Evolutionary conservation across 2,888 invertebrate genomes (phyloP), one percentile per base, ranked within the genome.

Genomic region (Chymomyza procnemis): DNA sequence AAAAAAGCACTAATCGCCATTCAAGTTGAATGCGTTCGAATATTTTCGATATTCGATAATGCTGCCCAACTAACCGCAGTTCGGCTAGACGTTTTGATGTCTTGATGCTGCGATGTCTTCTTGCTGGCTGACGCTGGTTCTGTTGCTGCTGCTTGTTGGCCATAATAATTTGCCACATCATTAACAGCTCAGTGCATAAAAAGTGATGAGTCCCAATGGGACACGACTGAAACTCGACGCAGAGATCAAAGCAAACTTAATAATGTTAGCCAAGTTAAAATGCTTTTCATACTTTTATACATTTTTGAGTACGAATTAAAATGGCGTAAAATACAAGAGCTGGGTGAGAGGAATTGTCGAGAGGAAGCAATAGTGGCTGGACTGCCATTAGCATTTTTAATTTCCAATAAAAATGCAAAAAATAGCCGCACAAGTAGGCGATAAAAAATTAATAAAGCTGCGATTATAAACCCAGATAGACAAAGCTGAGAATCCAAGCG

Each of bases 381-480:
- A 34, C 50, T 69, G 76, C 74, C 78, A 83, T 83, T 83, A 83
- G 78, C 87, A 83, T 83, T 83, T 85, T 87, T 83, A 83, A 83
- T 83, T 83, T 83, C 87, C 83, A 85, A 85, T 83, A 83, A 84
- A 84, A 84, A 84, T 80, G 73, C 83, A 80, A 81, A 85, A 85
- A 84, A 84, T 80, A 73, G 80, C 82, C 80, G 72, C 84, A 83
- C 80, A 83, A 84, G 80, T 83, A 84, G 80, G 85, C 85, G 80
- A 84, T 84, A 84, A 84, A 84, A 85, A 85, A 84, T 84, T 84
- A 84, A 84, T 84, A 84, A 85, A 85, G 83, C 83, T 79, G 83
- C 85, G 85, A 85, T 84, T 84, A 84, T 80, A 83, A 50, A 65
- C 34, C 34, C 47, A n/a, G 68, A 66, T 54, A 50, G 48, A 18